Conservation (phyloP, 2,888 invertebrate genomes). For the Sinotaia quadrata region DNA sequence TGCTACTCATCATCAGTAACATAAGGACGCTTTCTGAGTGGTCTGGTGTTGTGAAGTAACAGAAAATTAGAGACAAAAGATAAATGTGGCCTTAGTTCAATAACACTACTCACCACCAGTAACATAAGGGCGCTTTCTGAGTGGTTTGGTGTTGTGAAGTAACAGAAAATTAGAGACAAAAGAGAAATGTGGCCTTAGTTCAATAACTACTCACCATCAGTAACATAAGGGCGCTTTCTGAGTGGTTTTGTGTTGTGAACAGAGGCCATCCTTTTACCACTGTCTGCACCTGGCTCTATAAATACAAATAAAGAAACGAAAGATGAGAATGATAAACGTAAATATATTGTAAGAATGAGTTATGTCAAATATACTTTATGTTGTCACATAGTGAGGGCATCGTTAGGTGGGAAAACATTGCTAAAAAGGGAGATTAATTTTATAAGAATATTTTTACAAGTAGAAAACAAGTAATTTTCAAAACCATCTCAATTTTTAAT, state of each 20-base stretch:
- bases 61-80: background rate
- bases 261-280: constrained; percentile 1
- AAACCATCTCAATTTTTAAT: too few species aligned
- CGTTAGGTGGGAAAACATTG: too few species aligned
- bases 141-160: background rate
- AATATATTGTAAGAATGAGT: too few species aligned
- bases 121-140: too few species aligned
- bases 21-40: too few species aligned
- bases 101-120: constrained; percentile 13
- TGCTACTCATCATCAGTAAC: constrained; percentile 18
- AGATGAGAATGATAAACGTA: too few species aligned
- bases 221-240: constrained; percentile 17
- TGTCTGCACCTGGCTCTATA: constrained; percentile 26
- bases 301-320: too few species aligned
- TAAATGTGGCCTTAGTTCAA: background rate
- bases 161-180: background rate
- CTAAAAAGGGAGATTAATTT: too few species aligned
- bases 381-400: too few species aligned
- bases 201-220: constrained; percentile 10
- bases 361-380: too few species aligned
- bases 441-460: too few species aligned
- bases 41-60: background rate
- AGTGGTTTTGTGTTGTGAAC: constrained; percentile 14
- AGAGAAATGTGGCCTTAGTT: background rate
- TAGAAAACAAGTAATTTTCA: too few species aligned